Evolutionary conservation across 2,797 vertebrate species (phyloP).

Genomic region (Oryzias dopingdopingensis): DNA sequence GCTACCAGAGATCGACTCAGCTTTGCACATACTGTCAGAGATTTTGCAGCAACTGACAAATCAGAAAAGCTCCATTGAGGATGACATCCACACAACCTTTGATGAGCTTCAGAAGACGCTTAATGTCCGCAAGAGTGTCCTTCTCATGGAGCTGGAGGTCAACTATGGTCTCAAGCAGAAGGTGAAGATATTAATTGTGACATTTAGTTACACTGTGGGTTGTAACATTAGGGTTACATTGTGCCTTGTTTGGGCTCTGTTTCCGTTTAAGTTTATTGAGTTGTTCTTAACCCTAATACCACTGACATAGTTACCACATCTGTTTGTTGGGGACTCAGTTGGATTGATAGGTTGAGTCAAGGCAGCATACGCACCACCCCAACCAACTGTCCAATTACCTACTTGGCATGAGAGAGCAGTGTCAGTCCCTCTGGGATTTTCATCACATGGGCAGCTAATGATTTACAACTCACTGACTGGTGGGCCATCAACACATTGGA

Average conservation of each 20-base stretch:
- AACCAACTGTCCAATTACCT: conserved; percentile 35
- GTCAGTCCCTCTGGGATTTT: conserved; percentile 19
- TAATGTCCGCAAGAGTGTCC: conserved; percentile 93
- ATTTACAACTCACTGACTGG: conserved; percentile 45
- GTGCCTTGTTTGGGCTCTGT: background rate
- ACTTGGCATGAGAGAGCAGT: conserved; percentile 10
- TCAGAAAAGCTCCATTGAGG: conserved; percentile 93
- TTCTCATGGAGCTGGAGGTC: conserved; percentile 98
- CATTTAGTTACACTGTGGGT: background rate
- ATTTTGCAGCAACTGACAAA: conserved; percentile 93
- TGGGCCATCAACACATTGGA: conserved; percentile 19
- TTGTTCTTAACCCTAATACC: too few relatives aligned
- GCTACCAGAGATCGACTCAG: conserved; percentile 93
- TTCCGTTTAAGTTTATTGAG: too few relatives aligned
- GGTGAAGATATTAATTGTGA: conserved; percentile 69
- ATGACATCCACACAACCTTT: conserved; percentile 91
- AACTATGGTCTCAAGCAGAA: conserved; percentile 98
- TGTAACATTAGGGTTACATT: background rate
- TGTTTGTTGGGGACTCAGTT: conserved; percentile 26
- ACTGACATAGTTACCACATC: conserved; percentile 15
- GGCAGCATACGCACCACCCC: conserved; percentile 12
- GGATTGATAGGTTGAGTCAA: conserved; percentile 5
- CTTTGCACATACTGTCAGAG: conserved; percentile 90
- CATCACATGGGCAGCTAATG: conserved; percentile 54
- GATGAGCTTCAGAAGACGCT: conserved; percentile 96